Evolutionary conservation across 2,113 vertebrate species (phyloP).

Genomic region (Chaetura pelagica): DNA sequence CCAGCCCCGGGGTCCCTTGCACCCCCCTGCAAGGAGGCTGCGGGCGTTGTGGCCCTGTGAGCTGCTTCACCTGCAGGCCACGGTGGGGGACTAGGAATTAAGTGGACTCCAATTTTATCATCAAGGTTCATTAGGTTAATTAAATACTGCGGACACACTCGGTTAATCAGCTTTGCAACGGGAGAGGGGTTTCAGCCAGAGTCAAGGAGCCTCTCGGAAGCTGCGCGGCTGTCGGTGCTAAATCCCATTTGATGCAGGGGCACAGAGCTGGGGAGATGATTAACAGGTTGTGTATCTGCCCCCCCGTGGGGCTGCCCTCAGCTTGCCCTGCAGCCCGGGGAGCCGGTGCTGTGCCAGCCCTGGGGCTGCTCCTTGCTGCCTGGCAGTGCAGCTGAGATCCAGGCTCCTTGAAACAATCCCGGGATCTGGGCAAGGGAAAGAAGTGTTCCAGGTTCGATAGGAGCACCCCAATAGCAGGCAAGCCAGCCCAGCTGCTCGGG

Average conservation of each 20-base stretch:
- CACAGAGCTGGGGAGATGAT: neutral
- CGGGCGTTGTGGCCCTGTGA: fast-evolving
- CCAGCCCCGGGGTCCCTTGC: fast-evolving
- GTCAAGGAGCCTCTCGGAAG: neutral
- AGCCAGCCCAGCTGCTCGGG: neutral
- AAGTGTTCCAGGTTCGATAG: neutral
- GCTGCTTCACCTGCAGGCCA: neutral
- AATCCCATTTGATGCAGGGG: conserved; percentile 1
- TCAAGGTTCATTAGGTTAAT: conserved; percentile 61
- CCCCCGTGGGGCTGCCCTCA: neutral
- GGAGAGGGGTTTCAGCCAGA: conserved; percentile 1
- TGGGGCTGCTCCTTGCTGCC: fast-evolving
- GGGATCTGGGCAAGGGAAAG: neutral
- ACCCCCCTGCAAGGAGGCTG: fast-evolving
- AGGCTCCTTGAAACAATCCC: neutral
- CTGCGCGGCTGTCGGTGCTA: neutral
- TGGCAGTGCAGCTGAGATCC: fast-evolving
- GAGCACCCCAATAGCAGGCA: neutral
- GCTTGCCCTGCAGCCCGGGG: neutral
- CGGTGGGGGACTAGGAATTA: neutral
- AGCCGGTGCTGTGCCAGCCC: neutral
- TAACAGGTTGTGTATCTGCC: neutral
- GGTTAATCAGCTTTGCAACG: conserved; percentile 39
- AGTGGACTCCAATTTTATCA: conserved; percentile 32
- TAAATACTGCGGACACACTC: neutral